A percentile compares a stretch with the other conserved stretches of the same genome.
These are phyloP conservation scores for Montipora sp. DNA, from an alignment of 64 coral and sea anemone genomes.

Conservation along the genomic window DNA sequence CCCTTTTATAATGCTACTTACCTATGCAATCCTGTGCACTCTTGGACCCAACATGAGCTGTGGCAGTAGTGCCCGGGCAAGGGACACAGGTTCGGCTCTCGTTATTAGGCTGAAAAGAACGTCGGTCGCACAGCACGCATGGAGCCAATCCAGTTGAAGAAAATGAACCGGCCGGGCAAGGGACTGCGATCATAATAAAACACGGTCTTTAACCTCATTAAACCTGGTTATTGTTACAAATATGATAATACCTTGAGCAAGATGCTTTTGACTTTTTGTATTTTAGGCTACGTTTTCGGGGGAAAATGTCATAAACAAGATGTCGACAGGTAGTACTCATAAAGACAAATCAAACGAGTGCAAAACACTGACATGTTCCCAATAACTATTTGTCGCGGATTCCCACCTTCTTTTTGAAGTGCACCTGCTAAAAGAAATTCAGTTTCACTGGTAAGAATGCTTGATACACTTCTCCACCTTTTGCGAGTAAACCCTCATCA, in stretches of 20 bases:
- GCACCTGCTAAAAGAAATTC: neutral
- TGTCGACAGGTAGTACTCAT: conserved; percentile 1
- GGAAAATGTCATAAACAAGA: neutral
- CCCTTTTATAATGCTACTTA: neutral
- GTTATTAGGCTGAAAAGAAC: conserved; percentile 61
- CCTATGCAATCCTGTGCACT: conserved; percentile 54
- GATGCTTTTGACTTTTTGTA: neutral
- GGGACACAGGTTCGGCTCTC: conserved; percentile 53
- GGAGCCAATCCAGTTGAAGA: conserved; percentile 63
- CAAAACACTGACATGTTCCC: neutral
- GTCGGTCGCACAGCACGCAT: conserved; percentile 49
- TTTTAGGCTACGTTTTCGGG: neutral
- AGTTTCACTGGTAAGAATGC: neutral
- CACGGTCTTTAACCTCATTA: neutral
- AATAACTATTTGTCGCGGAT: conserved; percentile 2
- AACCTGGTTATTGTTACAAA: too few species aligned
- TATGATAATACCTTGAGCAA: neutral
- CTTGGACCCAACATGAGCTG: conserved; percentile 32
- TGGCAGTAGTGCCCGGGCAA: conserved; percentile 67
- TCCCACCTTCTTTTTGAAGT: neutral
- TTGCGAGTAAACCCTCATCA: neutral
- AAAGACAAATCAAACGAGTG: neutral
- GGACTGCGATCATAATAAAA: conserved; percentile 17
- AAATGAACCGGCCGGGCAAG: conserved; percentile 64
- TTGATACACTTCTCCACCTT: neutral